These are phyloP conservation scores for Caradrina kadenii DNA, from an alignment of 2,888 invertebrate genomes.

Conservation along the genomic window DNA sequence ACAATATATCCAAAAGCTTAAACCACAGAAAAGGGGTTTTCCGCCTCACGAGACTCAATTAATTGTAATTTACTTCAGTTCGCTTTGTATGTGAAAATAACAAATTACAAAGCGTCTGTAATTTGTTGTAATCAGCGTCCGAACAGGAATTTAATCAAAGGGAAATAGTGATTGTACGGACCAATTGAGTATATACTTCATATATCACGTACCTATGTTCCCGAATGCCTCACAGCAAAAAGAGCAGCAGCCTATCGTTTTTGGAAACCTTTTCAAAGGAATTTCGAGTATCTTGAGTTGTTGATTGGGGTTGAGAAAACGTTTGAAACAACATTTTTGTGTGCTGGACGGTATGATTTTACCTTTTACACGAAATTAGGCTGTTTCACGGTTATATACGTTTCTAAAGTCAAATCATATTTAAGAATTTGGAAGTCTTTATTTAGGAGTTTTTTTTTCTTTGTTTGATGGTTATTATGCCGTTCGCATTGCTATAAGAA, in stretches of 20 bases:
- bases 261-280: slow-evolving; percentile 45
- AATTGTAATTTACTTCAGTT: slow-evolving; percentile 67
- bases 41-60: slow-evolving; percentile 58
- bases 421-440: neutral
- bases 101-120: slow-evolving; percentile 74
- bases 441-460: too few species aligned
- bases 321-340: slow-evolving; percentile 37
- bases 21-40: slow-evolving; percentile 26
- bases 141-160: slow-evolving; percentile 81
- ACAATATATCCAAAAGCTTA: neutral
- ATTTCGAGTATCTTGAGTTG: slow-evolving; percentile 45
- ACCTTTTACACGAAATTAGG: slow-evolving; percentile 30
- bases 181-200: slow-evolving; percentile 56
- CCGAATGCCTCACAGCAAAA: slow-evolving; percentile 26
- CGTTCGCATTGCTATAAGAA: too few species aligned
- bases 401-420: neutral
- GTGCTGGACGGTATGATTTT: slow-evolving; percentile 9
- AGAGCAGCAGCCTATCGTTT: slow-evolving; percentile 19
- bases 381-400: slow-evolving; percentile 4
- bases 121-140: slow-evolving; percentile 77
- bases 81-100: slow-evolving; percentile 68
- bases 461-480: too few species aligned
- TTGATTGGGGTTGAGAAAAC: slow-evolving; percentile 50
- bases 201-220: slow-evolving; percentile 6
- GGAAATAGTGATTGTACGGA: slow-evolving; percentile 73